Percentiles rank a stretch among this genome's conserved stretches.
Conservation (phyloP, 2,888 invertebrate genomes). For the Stegana nigrithorax region DNA sequence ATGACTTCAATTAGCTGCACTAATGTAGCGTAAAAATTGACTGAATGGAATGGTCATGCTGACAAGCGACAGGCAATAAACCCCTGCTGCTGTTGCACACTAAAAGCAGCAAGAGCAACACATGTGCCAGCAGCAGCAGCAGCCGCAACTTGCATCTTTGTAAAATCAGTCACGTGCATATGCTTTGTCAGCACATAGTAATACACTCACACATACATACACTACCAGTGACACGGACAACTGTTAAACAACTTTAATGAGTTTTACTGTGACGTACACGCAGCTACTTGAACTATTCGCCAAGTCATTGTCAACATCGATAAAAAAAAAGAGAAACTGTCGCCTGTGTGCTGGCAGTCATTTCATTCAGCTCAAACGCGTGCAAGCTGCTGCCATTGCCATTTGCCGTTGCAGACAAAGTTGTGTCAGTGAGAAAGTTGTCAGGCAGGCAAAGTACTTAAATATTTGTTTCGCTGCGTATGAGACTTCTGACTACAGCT, state of each 20-base stretch:
- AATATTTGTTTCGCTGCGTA: constrained; percentile 36
- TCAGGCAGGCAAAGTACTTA: constrained; percentile 48
- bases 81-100: neutral
- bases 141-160: constrained; percentile 27
- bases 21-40: constrained; percentile 7
- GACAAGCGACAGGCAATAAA: neutral
- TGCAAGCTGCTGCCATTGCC: too few relatives aligned
- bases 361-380: too few relatives aligned
- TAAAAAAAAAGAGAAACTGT: constrained; percentile 53
- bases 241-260: constrained; percentile 47
- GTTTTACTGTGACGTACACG: constrained; percentile 40
- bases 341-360: neutral
- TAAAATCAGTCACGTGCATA: constrained; percentile 24
- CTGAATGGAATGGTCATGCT: neutral
- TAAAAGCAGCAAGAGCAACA: constrained; percentile 1
- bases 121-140: neutral
- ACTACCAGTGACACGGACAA: too few relatives aligned
- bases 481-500: too few relatives aligned
- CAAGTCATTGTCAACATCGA: constrained; percentile 62
- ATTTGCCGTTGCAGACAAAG: too few relatives aligned
- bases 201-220: too few relatives aligned
- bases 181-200: constrained; percentile 8
- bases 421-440: constrained; percentile 49
- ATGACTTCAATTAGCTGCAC: constrained; percentile 13
- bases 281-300: constrained; percentile 16